A percentile compares a stretch with the other conserved stretches of the same genome.
Evolutionary conservation across 2,797 vertebrate genomes (phyloP).

Genomic region (Toxotes lorentzi): DNA sequence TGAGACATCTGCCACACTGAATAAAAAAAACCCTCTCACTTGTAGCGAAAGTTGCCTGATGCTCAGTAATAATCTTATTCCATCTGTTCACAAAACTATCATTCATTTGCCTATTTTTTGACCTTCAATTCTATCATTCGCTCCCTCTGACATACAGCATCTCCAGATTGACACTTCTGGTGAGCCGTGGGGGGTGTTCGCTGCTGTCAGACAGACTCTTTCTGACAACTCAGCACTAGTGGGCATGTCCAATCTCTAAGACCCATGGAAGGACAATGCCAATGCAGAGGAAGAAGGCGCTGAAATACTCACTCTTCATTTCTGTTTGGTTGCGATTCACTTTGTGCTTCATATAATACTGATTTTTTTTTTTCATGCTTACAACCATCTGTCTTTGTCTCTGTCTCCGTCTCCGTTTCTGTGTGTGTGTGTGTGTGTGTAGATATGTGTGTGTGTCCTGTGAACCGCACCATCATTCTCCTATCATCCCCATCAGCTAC

Average conservation of each 20-base stretch:
- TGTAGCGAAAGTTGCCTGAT: slow-evolving; percentile 18
- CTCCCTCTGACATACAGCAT: slow-evolving; percentile 51
- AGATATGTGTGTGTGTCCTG: neutral
- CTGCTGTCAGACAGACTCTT: slow-evolving; percentile 76
- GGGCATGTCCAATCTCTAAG: slow-evolving; percentile 71
- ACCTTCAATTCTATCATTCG: slow-evolving; percentile 74
- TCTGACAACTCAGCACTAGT: slow-evolving; percentile 78
- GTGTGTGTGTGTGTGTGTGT: slow-evolving; percentile 2
- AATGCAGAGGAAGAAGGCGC: slow-evolving; percentile 13
- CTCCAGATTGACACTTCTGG: slow-evolving; percentile 76
- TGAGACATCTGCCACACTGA: slow-evolving; percentile 40
- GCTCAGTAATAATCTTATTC: slow-evolving; percentile 43
- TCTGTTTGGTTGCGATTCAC: slow-evolving; percentile 18
- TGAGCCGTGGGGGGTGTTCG: slow-evolving; percentile 58
- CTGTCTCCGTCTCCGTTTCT: slow-evolving; percentile 4
- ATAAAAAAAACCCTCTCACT: slow-evolving; percentile 21
- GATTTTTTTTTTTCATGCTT: slow-evolving; percentile 18
- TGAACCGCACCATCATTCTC: slow-evolving; percentile 50
- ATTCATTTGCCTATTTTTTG: slow-evolving; percentile 77
- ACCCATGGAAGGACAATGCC: slow-evolving; percentile 59
- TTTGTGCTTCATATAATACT: slow-evolving; percentile 21
- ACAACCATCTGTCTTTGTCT: slow-evolving; percentile 48
- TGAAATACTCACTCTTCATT: slow-evolving; percentile 27
- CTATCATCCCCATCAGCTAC: slow-evolving; percentile 73
- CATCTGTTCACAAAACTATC: slow-evolving; percentile 63